A percentile compares a stretch with the other conserved stretches of the same genome.
These are phyloP conservation scores for Lutraria rhynchaena DNA, from an alignment of 1,140 invertebrate genomes.

Conservation along the genomic window DNA sequence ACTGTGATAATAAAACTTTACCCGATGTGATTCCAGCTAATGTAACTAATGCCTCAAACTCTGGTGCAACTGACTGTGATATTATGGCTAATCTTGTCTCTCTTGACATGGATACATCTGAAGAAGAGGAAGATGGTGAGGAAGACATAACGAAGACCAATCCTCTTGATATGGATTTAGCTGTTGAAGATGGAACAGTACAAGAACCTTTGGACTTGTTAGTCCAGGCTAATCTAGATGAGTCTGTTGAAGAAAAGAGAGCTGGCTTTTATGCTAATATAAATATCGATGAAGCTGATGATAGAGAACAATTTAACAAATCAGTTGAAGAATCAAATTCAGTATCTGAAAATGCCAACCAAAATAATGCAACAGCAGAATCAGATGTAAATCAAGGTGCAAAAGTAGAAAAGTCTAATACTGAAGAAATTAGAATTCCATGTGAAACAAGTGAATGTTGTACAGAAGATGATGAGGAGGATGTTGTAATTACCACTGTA, in stretches of 20 bases:
- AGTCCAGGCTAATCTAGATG: slow-evolving; percentile 20
- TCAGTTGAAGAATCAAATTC: too few relatives aligned
- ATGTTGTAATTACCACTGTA: slow-evolving; percentile 42
- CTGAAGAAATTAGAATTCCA: slow-evolving; percentile 36
- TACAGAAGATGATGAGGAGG: not conserved
- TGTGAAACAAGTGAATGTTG: slow-evolving; percentile 23
- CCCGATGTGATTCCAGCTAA: slow-evolving; percentile 43
- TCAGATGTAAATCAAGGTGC: not conserved
- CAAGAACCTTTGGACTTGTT: not conserved
- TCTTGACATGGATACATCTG: slow-evolving; percentile 46
- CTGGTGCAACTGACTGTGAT: slow-evolving; percentile 16
- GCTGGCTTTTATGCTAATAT: slow-evolving; percentile 34
- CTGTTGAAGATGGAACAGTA: not conserved
- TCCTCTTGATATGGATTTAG: not conserved
- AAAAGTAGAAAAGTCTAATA: not conserved
- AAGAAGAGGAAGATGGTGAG: slow-evolving; percentile 35
- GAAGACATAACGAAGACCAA: too few relatives aligned
- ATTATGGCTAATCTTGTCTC: slow-evolving; percentile 40
- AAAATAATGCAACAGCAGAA: not conserved
- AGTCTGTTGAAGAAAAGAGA: slow-evolving; percentile 60
- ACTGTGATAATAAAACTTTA: slow-evolving; percentile 55
- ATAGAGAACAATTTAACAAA: too few relatives aligned
- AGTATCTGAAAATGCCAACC: not conserved
- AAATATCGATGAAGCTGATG: not conserved
- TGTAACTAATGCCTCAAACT: not conserved